A percentile compares a stretch with the other conserved stretches of the same genome.
Conservation (phyloP, 2,888 invertebrate species). For the Chrysopilus asiliformis region DNA sequence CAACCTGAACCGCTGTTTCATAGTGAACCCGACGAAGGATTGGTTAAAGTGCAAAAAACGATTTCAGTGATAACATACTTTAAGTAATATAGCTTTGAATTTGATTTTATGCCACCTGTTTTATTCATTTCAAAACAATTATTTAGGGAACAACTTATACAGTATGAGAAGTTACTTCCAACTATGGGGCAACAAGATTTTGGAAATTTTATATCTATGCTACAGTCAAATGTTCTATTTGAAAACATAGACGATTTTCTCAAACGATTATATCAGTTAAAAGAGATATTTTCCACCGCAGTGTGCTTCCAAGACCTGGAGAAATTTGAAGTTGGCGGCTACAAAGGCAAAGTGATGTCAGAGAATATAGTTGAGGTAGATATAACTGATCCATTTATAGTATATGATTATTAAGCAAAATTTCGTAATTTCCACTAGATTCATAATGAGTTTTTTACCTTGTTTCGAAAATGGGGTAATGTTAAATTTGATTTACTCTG, state of each 20-base stretch:
- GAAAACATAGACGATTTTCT: constrained; percentile 51
- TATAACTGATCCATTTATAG: too few species aligned
- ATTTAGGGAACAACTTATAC: constrained; percentile 23
- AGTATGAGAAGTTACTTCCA: constrained; percentile 23
- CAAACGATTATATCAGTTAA: constrained; percentile 49
- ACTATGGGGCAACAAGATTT: constrained; percentile 14
- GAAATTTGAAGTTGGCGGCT: constrained; percentile 61
- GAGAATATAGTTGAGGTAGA: too few species aligned
- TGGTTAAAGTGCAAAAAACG: constrained; percentile 45
- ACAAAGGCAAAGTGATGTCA: too few species aligned
- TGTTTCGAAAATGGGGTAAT: constrained; percentile 30
- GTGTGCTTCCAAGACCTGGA: constrained; percentile 77
- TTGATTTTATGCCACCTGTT: constrained; percentile 9
- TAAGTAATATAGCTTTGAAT: constrained; percentile 35
- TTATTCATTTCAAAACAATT: constrained; percentile 3
- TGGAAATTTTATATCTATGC: constrained; percentile 55
- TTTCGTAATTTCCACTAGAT: constrained; percentile 22
- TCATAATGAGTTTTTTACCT: constrained; percentile 25
- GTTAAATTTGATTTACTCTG: constrained; percentile 26
- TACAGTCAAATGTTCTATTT: constrained; percentile 60
- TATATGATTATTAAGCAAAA: too few species aligned
- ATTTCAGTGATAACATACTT: constrained; percentile 43
- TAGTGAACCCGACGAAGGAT: constrained; percentile 66
- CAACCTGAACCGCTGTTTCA: constrained; percentile 75
- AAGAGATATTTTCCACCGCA: constrained; percentile 60